phyloP scores from a whole-genome alignment of 2,888 invertebrate species.

The Netelia inedita region DNA sequence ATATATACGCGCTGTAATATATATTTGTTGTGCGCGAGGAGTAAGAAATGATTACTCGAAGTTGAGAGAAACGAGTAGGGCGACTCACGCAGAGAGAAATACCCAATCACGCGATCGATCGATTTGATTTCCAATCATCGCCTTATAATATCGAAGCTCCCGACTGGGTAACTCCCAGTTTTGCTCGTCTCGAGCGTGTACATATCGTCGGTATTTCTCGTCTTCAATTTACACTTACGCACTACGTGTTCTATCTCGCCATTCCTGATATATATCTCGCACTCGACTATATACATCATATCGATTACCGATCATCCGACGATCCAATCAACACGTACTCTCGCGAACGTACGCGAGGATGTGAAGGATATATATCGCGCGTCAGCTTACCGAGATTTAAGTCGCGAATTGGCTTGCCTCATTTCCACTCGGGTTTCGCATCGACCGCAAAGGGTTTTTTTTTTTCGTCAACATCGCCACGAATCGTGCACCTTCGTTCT shows the following conservation, averaged over 20 bases:
- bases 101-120: constrained; percentile 57
- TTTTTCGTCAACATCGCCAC: no score
- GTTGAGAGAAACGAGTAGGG: constrained; percentile 15
- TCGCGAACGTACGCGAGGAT: constrained; percentile 16
- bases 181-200: constrained; percentile 29
- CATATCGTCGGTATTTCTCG: constrained; percentile 7
- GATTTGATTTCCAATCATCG: constrained; percentile 65
- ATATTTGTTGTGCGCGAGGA: neutral
- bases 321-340: constrained; percentile 58
- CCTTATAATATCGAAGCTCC: constrained; percentile 27
- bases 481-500: no score
- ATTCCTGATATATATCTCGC: constrained; percentile 5
- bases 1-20: neutral
- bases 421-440: constrained; percentile 6
- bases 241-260: neutral
- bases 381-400: constrained; percentile 43
- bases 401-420: constrained; percentile 11
- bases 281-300: neutral
- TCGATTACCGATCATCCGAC: constrained; percentile 40
- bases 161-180: constrained; percentile 35
- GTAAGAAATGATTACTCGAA: neutral
- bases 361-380: constrained; percentile 3
- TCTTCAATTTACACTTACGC: constrained; percentile 31
- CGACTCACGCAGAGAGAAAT: constrained; percentile 5
- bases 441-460: constrained; percentile 36